Percentiles rank a stretch among this genome's conserved stretches.
These are phyloP conservation scores for Drosophila melanosoma DNA, from an alignment of 2,888 invertebrate genomes.

Conservation along the genomic window DNA sequence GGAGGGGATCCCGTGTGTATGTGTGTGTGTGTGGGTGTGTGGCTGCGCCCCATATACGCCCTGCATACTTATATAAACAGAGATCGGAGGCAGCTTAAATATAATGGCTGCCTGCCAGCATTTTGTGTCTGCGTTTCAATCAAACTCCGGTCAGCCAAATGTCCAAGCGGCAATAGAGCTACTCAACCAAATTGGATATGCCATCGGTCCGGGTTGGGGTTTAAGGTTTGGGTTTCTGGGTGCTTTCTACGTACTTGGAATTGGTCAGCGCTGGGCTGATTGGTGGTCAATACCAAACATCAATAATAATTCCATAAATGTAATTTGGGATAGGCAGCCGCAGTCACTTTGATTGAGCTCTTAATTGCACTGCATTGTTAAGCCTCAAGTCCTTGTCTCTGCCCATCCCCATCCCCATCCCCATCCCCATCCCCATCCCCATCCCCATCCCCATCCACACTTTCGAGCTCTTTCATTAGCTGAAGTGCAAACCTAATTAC, in stretches of 20 bases:
- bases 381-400: slow-evolving; percentile 51
- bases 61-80: slow-evolving; percentile 33
- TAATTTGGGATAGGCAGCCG: slow-evolving; percentile 65
- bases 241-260: slow-evolving; percentile 24
- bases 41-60: slow-evolving; percentile 15
- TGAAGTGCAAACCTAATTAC: slow-evolving; percentile 48
- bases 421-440: neutral
- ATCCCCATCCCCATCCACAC: slow-evolving; percentile 6
- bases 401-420: neutral
- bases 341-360: slow-evolving; percentile 77
- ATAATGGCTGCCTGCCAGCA: slow-evolving; percentile 79
- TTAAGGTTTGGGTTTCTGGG: slow-evolving; percentile 23
- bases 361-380: slow-evolving; percentile 75
- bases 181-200: slow-evolving; percentile 78
- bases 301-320: slow-evolving; percentile 80
- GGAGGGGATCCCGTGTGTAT: no score
- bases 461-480: slow-evolving; percentile 60
- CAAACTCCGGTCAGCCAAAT: slow-evolving; percentile 66
- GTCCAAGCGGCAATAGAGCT: slow-evolving; percentile 60
- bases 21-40: neutral
- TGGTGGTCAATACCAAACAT: slow-evolving; percentile 76
- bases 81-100: slow-evolving; percentile 73
- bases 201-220: slow-evolving; percentile 43
- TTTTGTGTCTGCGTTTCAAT: slow-evolving; percentile 70
- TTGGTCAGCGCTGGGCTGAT: slow-evolving; percentile 43